Conservation (phyloP, 2,888 invertebrate species). For the Teinopalpus imperialis region DNA sequence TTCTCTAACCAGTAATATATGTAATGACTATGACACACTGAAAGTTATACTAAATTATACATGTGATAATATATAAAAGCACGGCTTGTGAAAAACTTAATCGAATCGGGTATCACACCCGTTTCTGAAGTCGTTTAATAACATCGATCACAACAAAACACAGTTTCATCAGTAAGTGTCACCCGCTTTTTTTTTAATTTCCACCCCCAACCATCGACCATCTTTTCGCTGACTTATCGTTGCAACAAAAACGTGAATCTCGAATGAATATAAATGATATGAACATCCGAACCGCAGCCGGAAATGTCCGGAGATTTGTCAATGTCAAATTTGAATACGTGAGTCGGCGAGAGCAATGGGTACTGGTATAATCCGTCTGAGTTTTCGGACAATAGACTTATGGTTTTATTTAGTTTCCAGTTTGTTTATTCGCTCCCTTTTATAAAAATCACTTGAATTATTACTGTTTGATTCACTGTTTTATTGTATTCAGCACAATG, state of each 20-base stretch:
- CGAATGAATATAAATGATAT: conserved; percentile 76
- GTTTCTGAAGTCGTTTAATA: no score
- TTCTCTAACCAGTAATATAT: no score
- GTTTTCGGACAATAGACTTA: conserved; percentile 28
- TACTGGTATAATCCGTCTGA: conserved; percentile 65
- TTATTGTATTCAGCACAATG: neutral
- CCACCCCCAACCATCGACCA: conserved; percentile 49
- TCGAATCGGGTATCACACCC: no score
- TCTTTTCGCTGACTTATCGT: conserved; percentile 54
- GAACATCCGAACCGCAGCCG: conserved; percentile 70
- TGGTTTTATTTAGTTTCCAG: conserved; percentile 14
- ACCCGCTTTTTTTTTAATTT: conserved; percentile 44
- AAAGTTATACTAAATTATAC: no score
- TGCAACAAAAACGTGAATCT: conserved; percentile 57
- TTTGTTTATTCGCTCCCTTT: neutral
- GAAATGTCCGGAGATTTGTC: conserved; percentile 76
- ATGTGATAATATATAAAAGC: no score
- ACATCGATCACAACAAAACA: conserved; percentile 13
- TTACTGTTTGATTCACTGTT: neutral
- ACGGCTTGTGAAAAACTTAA: no score
- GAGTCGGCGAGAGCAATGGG: conserved; percentile 72
- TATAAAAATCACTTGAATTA: neutral
- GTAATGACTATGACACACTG: no score
- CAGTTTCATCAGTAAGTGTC: conserved; percentile 29
- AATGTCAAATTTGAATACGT: conserved; percentile 78